Percentiles rank a stretch among this genome's conserved stretches.
These are phyloP conservation scores for Bhutanitis thaidina DNA, from an alignment of 2,888 invertebrate genomes.

Conservation along the genomic window DNA sequence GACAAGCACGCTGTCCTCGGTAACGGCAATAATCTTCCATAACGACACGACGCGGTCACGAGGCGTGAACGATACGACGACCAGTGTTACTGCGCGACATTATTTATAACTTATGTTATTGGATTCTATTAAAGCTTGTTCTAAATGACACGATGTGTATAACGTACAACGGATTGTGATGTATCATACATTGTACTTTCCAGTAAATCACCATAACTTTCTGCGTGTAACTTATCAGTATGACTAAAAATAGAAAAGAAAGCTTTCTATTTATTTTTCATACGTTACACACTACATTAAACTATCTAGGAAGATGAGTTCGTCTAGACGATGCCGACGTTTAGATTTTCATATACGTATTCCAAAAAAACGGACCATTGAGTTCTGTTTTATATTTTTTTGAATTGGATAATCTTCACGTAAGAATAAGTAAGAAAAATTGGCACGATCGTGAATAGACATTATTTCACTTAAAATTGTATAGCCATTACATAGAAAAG, in stretches of 20 bases:
- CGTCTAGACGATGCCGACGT: too few species aligned
- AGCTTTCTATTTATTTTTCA: neutral
- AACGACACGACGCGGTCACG: constrained; percentile 2
- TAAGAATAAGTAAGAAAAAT: too few species aligned
- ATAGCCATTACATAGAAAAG: too few species aligned
- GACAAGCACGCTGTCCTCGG: constrained; percentile 1
- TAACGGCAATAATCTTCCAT: neutral
- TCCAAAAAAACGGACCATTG: too few species aligned
- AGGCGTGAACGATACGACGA: constrained; percentile 2
- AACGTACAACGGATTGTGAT: neutral
- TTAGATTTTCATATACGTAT: too few species aligned
- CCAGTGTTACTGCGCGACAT: constrained; percentile 1
- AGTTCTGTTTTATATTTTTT: too few species aligned
- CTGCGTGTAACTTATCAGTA: neutral
- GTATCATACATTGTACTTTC: neutral
- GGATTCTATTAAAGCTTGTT: neutral
- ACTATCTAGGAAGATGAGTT: too few species aligned
- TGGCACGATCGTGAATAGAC: too few species aligned
- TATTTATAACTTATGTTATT: constrained; percentile 5
- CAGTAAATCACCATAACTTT: neutral
- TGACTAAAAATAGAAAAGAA: neutral
- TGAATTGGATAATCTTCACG: too few species aligned
- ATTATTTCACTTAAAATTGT: too few species aligned
- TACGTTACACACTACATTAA: neutral
- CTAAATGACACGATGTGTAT: neutral